Evolutionary conservation across 2,888 invertebrate genomes (phyloP).

Genomic region (Alloscopus bannaensis): DNA sequence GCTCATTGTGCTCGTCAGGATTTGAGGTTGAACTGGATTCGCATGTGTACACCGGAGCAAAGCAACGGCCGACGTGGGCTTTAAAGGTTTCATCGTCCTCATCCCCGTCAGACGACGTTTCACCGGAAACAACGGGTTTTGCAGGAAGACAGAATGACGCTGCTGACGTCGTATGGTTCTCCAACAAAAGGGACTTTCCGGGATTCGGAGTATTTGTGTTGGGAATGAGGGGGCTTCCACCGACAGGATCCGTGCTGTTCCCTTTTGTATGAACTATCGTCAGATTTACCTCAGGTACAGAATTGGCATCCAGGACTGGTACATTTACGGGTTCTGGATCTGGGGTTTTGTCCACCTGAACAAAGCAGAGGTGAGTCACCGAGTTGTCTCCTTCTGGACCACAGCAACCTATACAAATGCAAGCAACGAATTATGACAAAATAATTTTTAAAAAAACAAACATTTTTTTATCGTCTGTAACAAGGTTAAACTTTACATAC

Average conservation of each 20-base stretch:
- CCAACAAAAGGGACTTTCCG: slow-evolving; percentile 13
- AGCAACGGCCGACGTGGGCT: slow-evolving; percentile 37
- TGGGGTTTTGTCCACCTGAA: slow-evolving; percentile 54
- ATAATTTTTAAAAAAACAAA: background rate
- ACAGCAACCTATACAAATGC: slow-evolving; percentile 72
- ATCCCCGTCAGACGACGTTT: slow-evolving; percentile 30
- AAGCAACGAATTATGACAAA: slow-evolving; percentile 9
- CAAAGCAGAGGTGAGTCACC: slow-evolving; percentile 71
- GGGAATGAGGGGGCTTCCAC: background rate
- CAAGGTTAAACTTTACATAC: slow-evolving; percentile 38
- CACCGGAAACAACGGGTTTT: slow-evolving; percentile 67
- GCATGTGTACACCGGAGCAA: slow-evolving; percentile 31
- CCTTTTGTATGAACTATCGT: background rate
- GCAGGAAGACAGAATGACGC: slow-evolving; percentile 73
- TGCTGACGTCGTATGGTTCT: slow-evolving; percentile 58
- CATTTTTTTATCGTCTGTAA: background rate
- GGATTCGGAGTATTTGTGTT: slow-evolving; percentile 8
- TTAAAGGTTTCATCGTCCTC: slow-evolving; percentile 29
- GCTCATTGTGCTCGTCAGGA: background rate
- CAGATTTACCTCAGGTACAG: slow-evolving; percentile 3
- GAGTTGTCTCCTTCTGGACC: slow-evolving; percentile 71
- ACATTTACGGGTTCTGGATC: background rate
- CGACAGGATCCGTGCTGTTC: slow-evolving; percentile 1
- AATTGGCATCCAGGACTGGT: slow-evolving; percentile 26
- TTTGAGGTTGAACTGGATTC: slow-evolving; percentile 13